Conservation (phyloP, 2,888 invertebrate genomes). For the Protophormia terraenovae region DNA sequence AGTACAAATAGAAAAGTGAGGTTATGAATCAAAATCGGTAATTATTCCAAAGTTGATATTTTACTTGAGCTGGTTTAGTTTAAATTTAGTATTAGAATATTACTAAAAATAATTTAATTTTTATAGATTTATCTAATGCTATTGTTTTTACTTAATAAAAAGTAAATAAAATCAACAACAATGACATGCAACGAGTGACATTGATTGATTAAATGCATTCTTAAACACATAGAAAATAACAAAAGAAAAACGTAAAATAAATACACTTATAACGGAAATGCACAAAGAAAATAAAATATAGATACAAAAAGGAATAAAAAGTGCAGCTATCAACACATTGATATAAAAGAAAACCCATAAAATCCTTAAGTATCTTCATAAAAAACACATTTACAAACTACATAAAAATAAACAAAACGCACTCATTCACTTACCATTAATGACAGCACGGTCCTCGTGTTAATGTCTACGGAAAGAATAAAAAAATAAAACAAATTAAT, state of each 20-base stretch:
- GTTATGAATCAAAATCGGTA: too few relatives aligned
- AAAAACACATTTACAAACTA: constrained; percentile 12
- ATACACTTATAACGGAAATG: not conserved
- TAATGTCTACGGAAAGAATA: not conserved
- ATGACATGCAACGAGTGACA: constrained; percentile 26
- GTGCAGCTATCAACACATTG: constrained; percentile 14
- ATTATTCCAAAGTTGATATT: too few relatives aligned
- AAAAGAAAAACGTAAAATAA: not conserved
- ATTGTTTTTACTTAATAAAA: not conserved
- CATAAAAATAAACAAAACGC: not conserved
- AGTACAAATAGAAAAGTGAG: too few relatives aligned
- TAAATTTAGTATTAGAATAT: too few relatives aligned
- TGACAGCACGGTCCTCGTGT: not conserved
- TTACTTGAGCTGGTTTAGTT: too few relatives aligned
- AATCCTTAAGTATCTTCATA: constrained; percentile 46
- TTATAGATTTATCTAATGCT: not conserved
- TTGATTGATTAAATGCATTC: constrained; percentile 49
- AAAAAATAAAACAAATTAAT: constrained; percentile 3
- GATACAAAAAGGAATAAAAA: not conserved
- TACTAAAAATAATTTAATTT: not conserved
- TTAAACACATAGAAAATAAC: not conserved
- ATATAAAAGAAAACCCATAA: constrained; percentile 21
- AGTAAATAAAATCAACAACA: constrained; percentile 19
- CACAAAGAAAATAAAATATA: not conserved
- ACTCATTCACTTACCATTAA: not conserved